Evolutionary conservation across 2,113 vertebrate genomes (phyloP).

Genomic region (Erpornis zantholeuca): DNA sequence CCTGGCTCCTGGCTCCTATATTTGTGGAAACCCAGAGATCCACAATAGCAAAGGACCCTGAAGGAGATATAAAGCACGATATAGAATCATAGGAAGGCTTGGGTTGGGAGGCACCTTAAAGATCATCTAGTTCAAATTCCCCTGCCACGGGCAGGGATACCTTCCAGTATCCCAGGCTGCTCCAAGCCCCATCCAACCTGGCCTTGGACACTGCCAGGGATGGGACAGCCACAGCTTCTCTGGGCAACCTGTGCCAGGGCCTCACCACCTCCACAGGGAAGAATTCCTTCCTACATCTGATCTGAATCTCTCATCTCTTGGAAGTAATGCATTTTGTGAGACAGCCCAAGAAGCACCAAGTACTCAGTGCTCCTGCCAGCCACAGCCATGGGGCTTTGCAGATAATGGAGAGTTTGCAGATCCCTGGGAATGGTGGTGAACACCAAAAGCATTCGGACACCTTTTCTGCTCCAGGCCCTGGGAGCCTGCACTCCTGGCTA

Average conservation of each 20-base stretch:
- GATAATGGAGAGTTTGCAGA: background rate
- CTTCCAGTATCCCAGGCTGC: background rate
- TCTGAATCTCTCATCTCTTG: background rate
- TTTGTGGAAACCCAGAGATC: background rate
- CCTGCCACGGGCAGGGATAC: background rate
- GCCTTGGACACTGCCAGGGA: background rate
- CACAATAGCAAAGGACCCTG: background rate
- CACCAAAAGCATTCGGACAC: background rate
- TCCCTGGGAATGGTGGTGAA: background rate
- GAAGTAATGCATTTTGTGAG: fast-evolving
- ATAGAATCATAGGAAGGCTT: background rate
- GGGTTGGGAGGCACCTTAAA: background rate
- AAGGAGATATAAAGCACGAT: background rate
- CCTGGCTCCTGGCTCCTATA: background rate
- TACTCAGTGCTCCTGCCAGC: fast-evolving
- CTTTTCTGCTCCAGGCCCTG: background rate
- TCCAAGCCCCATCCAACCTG: background rate
- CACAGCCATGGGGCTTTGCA: fast-evolving
- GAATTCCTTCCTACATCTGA: background rate
- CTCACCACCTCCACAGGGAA: background rate
- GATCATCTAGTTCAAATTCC: background rate
- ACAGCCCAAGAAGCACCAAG: background rate
- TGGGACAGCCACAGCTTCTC: background rate
- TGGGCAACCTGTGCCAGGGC: background rate
- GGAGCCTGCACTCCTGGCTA: background rate